Percentiles rank a stretch among this genome's conserved stretches.
Evolutionary conservation across 2,113 vertebrate genomes (phyloP).

Genomic region (Apodemus sylvaticus): DNA sequence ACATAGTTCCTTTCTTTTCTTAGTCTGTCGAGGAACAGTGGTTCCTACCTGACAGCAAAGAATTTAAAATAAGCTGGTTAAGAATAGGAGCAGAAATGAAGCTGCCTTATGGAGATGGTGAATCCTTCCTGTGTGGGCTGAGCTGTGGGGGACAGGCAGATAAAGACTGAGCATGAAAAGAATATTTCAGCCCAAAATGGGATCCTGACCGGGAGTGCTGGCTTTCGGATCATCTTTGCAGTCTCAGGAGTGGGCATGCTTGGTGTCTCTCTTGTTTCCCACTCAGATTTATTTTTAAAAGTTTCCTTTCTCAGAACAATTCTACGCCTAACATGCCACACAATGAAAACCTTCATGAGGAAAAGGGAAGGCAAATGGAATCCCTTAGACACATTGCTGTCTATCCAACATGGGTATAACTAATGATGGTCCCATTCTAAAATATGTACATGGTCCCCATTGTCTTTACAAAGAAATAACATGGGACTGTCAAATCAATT

Average conservation of each 20-base stretch:
- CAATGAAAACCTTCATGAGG: slow-evolving; percentile 42
- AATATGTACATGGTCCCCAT: slow-evolving; percentile 50
- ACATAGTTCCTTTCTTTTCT: background rate
- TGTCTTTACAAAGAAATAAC: slow-evolving; percentile 64
- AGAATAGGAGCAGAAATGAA: slow-evolving; percentile 1
- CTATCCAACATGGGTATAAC: background rate
- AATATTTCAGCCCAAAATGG: accelerated
- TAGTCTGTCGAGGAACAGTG: background rate
- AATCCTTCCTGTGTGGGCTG: background rate
- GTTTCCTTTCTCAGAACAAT: slow-evolving; percentile 19
- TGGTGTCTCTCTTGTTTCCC: slow-evolving; percentile 33
- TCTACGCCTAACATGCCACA: background rate
- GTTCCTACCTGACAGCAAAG: slow-evolving; percentile 35
- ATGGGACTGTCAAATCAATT: slow-evolving; percentile 68
- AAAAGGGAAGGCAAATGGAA: slow-evolving; percentile 18
- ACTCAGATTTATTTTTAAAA: slow-evolving; percentile 60
- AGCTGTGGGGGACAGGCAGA: background rate
- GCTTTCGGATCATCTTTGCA: background rate
- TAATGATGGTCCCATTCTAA: slow-evolving; percentile 44
- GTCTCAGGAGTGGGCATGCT: background rate
- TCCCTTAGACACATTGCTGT: background rate
- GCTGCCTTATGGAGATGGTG: accelerated
- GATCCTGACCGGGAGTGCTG: background rate
- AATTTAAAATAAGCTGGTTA: slow-evolving; percentile 51
- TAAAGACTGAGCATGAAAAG: background rate